These are phyloP conservation scores for Andrena fulva DNA, from an alignment of 2,888 invertebrate species.

Conservation along the genomic window DNA sequence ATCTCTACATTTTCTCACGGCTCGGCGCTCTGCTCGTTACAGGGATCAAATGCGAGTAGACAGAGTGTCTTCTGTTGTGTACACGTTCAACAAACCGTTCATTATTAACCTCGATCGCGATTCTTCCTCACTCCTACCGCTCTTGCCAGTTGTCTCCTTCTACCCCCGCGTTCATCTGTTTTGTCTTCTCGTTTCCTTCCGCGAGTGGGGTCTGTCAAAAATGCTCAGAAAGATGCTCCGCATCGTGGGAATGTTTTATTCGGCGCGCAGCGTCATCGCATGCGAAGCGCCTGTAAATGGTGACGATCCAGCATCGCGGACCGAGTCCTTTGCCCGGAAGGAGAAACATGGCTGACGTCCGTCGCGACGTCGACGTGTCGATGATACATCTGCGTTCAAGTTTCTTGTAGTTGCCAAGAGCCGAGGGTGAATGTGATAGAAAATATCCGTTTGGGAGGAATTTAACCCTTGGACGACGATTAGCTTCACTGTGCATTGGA, in stretches of 20 bases:
- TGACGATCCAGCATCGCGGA: constrained; percentile 31
- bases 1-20: constrained; percentile 70
- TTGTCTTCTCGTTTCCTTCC: constrained; percentile 16
- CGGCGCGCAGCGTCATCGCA: constrained; percentile 10
- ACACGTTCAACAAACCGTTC: constrained; percentile 66
- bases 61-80: constrained; percentile 71
- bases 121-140: constrained; percentile 20
- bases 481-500: too few species aligned
- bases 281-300: constrained; percentile 29
- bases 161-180: constrained; percentile 17
- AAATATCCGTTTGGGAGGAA: too few species aligned
- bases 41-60: constrained; percentile 73
- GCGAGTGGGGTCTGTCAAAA: constrained; percentile 27
- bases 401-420: too few species aligned
- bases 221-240: constrained; percentile 38
- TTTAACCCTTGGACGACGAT: too few species aligned
- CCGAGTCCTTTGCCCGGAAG: constrained; percentile 26
- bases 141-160: constrained; percentile 13
- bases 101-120: constrained; percentile 73
- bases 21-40: constrained; percentile 68
- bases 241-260: constrained; percentile 36
- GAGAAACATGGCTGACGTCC: constrained; percentile 34
- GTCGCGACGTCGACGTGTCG: background rate
- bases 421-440: too few species aligned
- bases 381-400: constrained; percentile 34